phyloP scores from a whole-genome alignment of 2,797 vertebrate genomes.

The Chloroceryle amazona region DNA sequence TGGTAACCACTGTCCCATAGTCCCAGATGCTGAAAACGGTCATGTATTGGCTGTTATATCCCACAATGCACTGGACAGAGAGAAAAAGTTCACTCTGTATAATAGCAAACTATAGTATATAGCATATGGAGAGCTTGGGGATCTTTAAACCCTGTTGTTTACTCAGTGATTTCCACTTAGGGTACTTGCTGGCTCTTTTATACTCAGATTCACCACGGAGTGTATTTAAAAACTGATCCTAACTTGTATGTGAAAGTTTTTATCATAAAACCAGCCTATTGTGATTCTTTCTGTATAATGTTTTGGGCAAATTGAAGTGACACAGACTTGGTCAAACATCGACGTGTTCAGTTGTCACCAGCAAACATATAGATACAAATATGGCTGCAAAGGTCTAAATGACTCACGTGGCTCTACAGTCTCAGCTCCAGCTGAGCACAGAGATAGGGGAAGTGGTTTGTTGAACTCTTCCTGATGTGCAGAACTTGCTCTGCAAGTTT shows the following conservation, averaged over 20 bases:
- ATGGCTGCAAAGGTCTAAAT: not conserved
- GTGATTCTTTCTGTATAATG: not conserved
- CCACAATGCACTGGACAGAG: not conserved
- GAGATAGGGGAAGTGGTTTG: not conserved
- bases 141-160: not conserved
- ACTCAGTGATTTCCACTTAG: not conserved
- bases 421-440: not conserved
- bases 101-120: not conserved
- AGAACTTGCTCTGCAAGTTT: not conserved
- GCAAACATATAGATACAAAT: not conserved
- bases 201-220: not conserved
- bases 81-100: not conserved
- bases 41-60: not conserved
- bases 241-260: not conserved
- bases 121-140: not conserved
- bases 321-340: not conserved
- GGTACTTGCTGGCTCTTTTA: not conserved
- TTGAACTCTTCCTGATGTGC: not conserved
- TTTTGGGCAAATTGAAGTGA: not conserved
- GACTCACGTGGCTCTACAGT: not conserved
- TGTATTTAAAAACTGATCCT: not conserved
- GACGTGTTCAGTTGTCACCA: not conserved
- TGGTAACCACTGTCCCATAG: not conserved
- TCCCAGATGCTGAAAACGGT: not conserved
- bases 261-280: not conserved